These are phyloP conservation scores for Oophaga pumilio DNA, from an alignment of 2,113 vertebrate species.

Conservation along the genomic window DNA sequence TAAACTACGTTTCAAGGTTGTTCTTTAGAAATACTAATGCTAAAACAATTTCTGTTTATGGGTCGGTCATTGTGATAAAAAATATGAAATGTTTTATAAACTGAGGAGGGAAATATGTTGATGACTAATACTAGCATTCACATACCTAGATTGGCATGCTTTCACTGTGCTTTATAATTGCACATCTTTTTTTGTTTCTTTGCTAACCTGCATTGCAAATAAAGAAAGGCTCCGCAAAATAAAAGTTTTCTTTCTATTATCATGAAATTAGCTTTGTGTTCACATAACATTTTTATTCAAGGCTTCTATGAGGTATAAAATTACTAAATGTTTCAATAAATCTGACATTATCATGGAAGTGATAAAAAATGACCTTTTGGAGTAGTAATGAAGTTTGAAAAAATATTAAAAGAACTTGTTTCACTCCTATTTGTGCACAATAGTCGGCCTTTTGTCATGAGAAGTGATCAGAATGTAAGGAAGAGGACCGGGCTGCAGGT, in stretches of 20 bases:
- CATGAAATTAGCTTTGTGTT: constrained; percentile 10
- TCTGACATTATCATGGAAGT: neutral
- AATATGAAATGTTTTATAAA: neutral
- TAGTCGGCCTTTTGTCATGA: neutral
- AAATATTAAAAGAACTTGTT: constrained; percentile 17
- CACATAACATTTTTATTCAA: constrained; percentile 15
- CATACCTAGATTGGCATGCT: neutral
- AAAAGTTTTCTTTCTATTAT: neutral
- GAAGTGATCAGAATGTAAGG: neutral
- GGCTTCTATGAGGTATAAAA: neutral
- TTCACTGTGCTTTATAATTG: neutral
- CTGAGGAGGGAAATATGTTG: neutral
- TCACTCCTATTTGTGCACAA: neutral
- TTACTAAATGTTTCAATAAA: constrained; percentile 23
- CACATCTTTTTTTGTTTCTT: neutral
- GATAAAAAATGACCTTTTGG: constrained; percentile 25
- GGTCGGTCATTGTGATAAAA: neutral
- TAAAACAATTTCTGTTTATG: neutral
- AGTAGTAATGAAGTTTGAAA: constrained; percentile 3
- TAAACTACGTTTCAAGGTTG: neutral
- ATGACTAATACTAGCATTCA: neutral
- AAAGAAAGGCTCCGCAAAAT: constrained; percentile 15
- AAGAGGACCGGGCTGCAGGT: too few species aligned
- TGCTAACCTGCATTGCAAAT: neutral
- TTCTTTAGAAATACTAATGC: neutral